Evolutionary conservation across 2,113 vertebrate genomes (phyloP).

Genomic region (Eulemur rufifrons): DNA sequence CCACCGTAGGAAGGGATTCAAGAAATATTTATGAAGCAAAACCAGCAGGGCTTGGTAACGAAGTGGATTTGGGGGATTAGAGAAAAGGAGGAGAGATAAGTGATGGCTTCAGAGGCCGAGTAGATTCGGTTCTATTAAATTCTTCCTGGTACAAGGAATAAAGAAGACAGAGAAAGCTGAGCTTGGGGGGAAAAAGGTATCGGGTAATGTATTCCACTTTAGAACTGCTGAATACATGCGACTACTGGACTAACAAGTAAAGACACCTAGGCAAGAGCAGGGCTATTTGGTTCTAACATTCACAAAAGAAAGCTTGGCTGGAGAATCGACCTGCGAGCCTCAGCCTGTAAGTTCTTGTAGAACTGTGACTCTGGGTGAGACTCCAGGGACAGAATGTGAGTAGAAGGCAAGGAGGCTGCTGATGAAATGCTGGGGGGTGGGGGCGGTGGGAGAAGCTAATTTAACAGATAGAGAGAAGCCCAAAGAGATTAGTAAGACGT

Average conservation of each 20-base stretch:
- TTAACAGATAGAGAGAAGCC: not conserved
- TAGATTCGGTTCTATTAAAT: not conserved
- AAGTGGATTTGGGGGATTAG: not conserved
- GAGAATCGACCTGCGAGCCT: rapidly evolving
- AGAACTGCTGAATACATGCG: not conserved
- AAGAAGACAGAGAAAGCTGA: not conserved
- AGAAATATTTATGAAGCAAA: not conserved
- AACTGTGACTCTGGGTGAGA: not conserved
- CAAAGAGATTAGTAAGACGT: not conserved
- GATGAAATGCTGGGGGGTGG: not conserved
- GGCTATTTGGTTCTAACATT: not conserved
- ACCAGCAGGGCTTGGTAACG: not conserved
- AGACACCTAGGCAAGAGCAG: not conserved
- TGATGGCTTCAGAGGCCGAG: not conserved
- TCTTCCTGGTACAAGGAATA: not conserved
- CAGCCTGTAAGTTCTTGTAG: not conserved
- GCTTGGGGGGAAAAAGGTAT: not conserved
- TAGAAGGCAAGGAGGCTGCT: rapidly evolving
- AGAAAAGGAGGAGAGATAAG: not conserved
- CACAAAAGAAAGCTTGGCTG: not conserved
- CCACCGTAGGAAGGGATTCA: not conserved
- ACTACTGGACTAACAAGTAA: not conserved
- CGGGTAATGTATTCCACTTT: rapidly evolving
- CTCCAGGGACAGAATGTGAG: not conserved
- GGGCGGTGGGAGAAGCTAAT: rapidly evolving